Evolutionary conservation across 2,113 vertebrate genomes (phyloP).

Genomic region (Panthera tigris): DNA sequence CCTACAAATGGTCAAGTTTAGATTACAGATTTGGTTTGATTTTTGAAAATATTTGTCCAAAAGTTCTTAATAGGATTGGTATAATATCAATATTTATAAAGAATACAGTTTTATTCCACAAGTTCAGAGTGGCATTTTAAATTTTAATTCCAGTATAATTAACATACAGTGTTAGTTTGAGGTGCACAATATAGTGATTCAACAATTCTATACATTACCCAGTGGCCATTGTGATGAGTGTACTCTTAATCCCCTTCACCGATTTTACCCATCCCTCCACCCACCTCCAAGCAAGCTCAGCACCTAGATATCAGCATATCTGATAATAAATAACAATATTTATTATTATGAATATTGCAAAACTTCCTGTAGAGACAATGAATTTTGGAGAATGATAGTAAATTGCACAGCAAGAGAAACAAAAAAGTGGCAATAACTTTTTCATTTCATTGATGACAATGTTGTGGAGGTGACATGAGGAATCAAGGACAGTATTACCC

Average conservation of each 20-base stretch:
- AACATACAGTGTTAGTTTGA: not conserved
- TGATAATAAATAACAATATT: not conserved
- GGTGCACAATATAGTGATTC: not conserved
- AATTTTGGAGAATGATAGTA: not conserved
- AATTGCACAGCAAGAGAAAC: not conserved
- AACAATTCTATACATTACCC: not conserved
- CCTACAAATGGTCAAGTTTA: not conserved
- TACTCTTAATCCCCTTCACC: not conserved
- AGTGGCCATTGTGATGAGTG: not conserved
- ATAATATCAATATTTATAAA: not conserved
- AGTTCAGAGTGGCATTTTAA: not conserved
- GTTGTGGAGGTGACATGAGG: no score
- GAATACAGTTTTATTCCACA: not conserved
- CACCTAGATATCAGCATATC: no score
- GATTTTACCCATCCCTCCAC: not conserved
- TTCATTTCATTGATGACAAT: not conserved
- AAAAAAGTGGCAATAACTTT: not conserved
- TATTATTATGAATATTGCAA: not conserved
- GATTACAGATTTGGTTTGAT: not conserved
- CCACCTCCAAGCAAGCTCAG: not conserved
- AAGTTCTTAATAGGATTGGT: not conserved
- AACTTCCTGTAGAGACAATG: not conserved
- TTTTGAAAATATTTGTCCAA: not conserved
- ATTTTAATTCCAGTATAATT: not conserved
- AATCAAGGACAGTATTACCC: not conserved